Evolutionary conservation across 2,888 invertebrate species (phyloP), one percentile per base, ranked within the genome.

Genomic region (Drosophila acutilabella): DNA sequence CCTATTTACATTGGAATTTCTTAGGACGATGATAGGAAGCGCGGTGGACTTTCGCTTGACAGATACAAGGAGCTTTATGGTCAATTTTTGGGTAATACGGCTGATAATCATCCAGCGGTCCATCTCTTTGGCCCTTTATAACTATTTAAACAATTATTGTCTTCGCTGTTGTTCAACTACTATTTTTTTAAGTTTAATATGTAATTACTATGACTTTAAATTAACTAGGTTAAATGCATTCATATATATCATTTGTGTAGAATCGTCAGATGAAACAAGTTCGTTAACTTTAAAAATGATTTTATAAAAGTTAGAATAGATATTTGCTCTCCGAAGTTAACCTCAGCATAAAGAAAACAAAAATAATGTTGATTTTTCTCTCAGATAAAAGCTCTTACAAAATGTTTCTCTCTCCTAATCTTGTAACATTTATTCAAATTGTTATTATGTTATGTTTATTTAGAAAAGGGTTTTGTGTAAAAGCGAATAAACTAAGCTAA

Each of bases 31-130:
- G 97, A 97, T 92, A 94, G 96, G 89, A 95, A 95, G 92, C 94
- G 94, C 87, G 97, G 97, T 33, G 97, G 97, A 4, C 93, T 97
- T 50, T 96, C 95, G 2, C 91, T 96, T 66, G 94, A 95, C 5
- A 94, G 97, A 90, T 97, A 97, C 90, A 96, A 97, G 91, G 97
- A 97, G 91, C 93, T 97, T 3, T 97, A 97, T 91, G 96, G 96
- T 0, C 95, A 96, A 91, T 97, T 96, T 93, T 93, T 97, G 69
- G 96, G 97, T 23, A 96, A 96, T 91, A 94, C 95, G 40, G 95
- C 94, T 78, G 96, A 96, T 64, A 94, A 95, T 81, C 95, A 95
- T 88, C 94, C 95, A 68, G 96, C 96, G 41, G 95, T 95, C 56
- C 95, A 96, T 87, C 93, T 97, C 14, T 97, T 97, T 91, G 97